A percentile compares a stretch with the other conserved stretches of the same genome.
phyloP scores from a whole-genome alignment of 2,113 vertebrate genomes.

The Paraplagusia blochii region DNA sequence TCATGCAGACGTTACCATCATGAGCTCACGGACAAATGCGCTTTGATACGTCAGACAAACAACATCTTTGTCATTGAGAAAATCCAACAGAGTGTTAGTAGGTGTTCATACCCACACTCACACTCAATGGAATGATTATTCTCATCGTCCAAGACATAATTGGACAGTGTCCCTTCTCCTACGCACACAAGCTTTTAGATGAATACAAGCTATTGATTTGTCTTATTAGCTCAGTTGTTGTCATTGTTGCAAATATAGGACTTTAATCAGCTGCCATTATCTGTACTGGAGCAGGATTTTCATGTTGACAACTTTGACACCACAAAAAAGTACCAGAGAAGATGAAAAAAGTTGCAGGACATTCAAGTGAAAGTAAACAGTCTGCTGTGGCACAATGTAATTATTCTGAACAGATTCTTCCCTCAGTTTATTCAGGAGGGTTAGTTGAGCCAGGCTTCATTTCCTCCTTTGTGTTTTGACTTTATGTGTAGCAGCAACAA shows the following conservation, averaged over 20 bases:
- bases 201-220: conserved; percentile 1
- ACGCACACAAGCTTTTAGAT: conserved; percentile 13
- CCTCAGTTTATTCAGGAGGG: no score
- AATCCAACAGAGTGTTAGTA: conserved; percentile 34
- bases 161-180: conserved; percentile 36
- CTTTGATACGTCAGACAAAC: conserved; percentile 42
- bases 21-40: conserved; percentile 20
- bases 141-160: conserved; percentile 34
- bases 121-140: conserved; percentile 48
- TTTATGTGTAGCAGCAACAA: not conserved
- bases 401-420: no score
- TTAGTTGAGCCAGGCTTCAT: no score
- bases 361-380: no score
- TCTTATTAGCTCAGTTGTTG: no score
- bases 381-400: no score
- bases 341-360: no score
- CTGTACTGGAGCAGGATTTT: not conserved
- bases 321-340: not conserved
- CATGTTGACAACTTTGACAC: not conserved
- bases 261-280: not conserved
- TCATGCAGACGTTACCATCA: conserved; percentile 3
- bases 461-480: not conserved
- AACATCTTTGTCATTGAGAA: conserved; percentile 43
- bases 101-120: conserved; percentile 35
- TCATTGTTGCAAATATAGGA: not conserved